Percentiles rank a stretch among this genome's conserved stretches.
Evolutionary conservation across 2,113 vertebrate species (phyloP).

Genomic region (Platanista minor): DNA sequence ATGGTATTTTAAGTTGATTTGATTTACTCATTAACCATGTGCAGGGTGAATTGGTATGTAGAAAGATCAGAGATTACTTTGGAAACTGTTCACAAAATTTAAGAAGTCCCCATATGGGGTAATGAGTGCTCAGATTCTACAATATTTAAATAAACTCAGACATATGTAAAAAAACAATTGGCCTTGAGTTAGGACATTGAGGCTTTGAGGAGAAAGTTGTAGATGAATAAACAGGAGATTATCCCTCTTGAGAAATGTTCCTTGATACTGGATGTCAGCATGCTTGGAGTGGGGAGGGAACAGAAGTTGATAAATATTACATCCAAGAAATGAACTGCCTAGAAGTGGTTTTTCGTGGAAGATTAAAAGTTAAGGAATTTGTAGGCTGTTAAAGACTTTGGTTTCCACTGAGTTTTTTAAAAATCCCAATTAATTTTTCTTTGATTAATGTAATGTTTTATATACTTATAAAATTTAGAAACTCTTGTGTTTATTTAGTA

Average conservation of each 20-base stretch:
- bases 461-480: neutral
- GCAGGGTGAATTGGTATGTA: neutral
- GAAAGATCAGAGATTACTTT: neutral
- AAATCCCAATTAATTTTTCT: neutral
- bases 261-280: neutral
- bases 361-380: neutral
- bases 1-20: neutral
- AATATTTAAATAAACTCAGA: neutral
- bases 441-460: neutral
- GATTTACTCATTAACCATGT: neutral
- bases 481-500: neutral
- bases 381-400: neutral
- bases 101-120: neutral
- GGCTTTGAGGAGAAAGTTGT: neutral
- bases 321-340: neutral
- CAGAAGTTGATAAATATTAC: neutral
- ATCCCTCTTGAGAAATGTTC: neutral
- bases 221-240: neutral
- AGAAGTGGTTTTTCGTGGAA: neutral
- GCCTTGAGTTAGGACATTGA: neutral
- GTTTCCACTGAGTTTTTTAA: neutral
- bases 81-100: neutral
- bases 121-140: neutral
- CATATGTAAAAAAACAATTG: neutral
- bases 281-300: neutral